Evolutionary conservation across 1,140 invertebrate species (phyloP).

Genomic region (Spodoptera frugiperda): DNA sequence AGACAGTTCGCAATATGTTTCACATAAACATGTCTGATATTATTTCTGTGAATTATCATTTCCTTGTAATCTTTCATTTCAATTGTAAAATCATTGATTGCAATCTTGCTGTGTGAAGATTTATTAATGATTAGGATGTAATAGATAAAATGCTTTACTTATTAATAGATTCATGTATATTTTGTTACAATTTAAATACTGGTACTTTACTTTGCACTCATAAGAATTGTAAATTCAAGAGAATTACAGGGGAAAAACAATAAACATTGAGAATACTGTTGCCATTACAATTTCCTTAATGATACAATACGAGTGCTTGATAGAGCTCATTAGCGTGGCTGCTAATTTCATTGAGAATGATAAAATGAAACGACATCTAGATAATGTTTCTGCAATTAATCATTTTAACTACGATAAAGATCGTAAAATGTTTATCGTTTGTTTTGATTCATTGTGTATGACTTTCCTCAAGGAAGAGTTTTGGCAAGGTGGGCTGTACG

Average conservation of each 20-base stretch:
- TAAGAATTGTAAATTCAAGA: neutral
- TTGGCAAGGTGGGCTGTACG: too few species aligned
- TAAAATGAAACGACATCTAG: neutral
- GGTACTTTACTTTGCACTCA: neutral
- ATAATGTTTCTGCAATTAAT: neutral
- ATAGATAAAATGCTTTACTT: too few species aligned
- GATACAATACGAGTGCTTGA: neutral
- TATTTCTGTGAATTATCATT: too few species aligned
- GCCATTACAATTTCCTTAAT: constrained; percentile 11
- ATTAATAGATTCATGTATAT: too few species aligned
- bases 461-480: too few species aligned
- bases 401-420: constrained; percentile 4
- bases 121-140: too few species aligned
- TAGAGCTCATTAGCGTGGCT: neutral
- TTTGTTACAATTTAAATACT: neutral
- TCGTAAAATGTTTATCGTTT: neutral
- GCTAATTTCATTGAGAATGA: neutral
- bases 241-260: neutral
- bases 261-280: constrained; percentile 11
- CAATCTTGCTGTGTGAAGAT: too few species aligned
- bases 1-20: too few species aligned
- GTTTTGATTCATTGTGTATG: too few species aligned
- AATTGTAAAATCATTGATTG: too few species aligned
- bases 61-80: too few species aligned
- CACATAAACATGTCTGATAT: too few species aligned